Conservation (phyloP, 2,888 invertebrate species). For the Amphimallon solstitiale region DNA sequence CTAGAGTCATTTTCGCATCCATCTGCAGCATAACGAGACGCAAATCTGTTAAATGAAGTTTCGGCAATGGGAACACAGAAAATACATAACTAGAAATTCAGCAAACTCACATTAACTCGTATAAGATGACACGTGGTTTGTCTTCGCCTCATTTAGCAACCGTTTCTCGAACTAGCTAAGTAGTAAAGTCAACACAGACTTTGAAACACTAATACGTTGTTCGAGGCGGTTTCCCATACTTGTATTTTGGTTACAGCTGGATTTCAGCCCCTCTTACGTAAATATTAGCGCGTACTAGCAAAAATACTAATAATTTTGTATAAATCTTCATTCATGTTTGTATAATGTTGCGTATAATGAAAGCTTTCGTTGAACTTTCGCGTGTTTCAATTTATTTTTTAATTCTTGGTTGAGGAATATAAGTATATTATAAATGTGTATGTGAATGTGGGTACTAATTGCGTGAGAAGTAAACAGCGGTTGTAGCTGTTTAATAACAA, state of each 20-base stretch:
- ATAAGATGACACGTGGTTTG: constrained; percentile 51
- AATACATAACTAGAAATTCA: constrained; percentile 32
- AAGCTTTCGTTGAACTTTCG: no score
- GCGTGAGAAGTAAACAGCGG: no score
- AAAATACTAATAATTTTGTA: constrained; percentile 31
- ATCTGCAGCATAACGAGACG: no score
- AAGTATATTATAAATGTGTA: no score
- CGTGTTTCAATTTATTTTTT: no score
- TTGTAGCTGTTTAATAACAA: no score
- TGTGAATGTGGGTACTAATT: no score
- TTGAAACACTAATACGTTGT: constrained; percentile 47
- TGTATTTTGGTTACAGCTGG: constrained; percentile 37
- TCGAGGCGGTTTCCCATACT: constrained; percentile 35
- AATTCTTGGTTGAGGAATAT: no score
- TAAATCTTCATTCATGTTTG: constrained; percentile 2
- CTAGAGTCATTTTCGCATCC: no score
- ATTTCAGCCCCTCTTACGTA: constrained; percentile 25
- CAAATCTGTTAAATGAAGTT: no score
- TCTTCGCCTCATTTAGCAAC: constrained; percentile 54
- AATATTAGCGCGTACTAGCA: constrained; percentile 20
- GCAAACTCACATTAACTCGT: constrained; percentile 45
- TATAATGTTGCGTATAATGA: no score
- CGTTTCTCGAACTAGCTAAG: constrained; percentile 51
- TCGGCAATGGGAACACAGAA: background rate
- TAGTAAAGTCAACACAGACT: constrained; percentile 53